Evolutionary conservation across 2,797 vertebrate species (phyloP).

Genomic region (Gambelia wislizenii): DNA sequence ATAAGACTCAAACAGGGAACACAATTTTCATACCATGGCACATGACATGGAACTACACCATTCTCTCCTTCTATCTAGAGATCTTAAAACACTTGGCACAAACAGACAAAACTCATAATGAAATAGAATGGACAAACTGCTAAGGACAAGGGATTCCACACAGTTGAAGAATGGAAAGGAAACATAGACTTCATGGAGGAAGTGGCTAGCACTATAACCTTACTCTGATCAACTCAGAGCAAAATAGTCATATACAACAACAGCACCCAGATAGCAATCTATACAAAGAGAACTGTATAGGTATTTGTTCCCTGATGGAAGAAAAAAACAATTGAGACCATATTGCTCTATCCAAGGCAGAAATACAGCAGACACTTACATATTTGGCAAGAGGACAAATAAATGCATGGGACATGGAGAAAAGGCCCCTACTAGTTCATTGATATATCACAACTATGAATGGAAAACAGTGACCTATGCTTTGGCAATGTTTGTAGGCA

Average conservation of each 20-base stretch:
- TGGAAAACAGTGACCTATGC: neutral
- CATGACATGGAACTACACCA: neutral
- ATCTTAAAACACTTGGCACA: neutral
- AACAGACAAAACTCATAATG: too few species aligned
- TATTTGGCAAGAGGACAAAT: neutral
- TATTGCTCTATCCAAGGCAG: neutral
- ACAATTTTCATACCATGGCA: neutral
- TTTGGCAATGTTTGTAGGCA: neutral
- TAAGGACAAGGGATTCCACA: neutral
- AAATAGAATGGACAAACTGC: neutral
- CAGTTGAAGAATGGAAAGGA: neutral
- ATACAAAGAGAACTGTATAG: neutral
- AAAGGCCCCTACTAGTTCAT: neutral
- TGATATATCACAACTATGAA: neutral
- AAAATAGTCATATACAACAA: neutral
- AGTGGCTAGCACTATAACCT: too few species aligned
- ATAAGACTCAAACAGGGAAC: neutral
- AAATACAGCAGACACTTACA: neutral
- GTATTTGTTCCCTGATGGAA: neutral
- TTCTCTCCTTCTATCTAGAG: neutral
- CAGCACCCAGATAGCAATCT: neutral
- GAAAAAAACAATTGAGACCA: neutral
- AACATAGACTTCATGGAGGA: neutral
- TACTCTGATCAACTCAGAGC: neutral
- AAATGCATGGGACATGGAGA: neutral